These are phyloP conservation scores for Bursaphelenchus okinawaensis DNA, from an alignment of 2,888 invertebrate species.

Conservation along the genomic window DNA sequence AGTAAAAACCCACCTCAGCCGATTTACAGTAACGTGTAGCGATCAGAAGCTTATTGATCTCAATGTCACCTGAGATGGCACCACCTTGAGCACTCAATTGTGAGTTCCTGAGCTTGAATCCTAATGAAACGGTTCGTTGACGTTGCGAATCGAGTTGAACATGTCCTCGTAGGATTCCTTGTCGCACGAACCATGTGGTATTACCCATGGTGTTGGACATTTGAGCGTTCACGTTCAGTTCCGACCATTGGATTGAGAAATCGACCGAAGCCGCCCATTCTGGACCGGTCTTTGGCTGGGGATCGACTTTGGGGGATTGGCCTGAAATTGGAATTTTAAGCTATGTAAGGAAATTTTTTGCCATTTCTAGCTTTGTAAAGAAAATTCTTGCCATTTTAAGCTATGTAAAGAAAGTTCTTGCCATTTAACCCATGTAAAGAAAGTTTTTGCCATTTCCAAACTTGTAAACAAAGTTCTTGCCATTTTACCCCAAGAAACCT, in stretches of 20 bases:
- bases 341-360: background rate
- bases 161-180: constrained; percentile 38
- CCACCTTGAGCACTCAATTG: constrained; percentile 91
- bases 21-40: constrained; percentile 28
- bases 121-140: constrained; percentile 35
- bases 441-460: background rate
- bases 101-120: constrained; percentile 64
- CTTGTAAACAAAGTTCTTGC: too few species aligned
- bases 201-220: constrained; percentile 99
- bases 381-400: background rate
- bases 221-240: constrained; percentile 86
- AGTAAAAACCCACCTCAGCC: constrained; percentile 16
- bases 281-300: background rate
- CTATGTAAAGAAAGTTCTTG: background rate
- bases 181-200: constrained; percentile 67
- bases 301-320: background rate
- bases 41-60: constrained; percentile 75
- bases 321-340: background rate
- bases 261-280: constrained; percentile 30
- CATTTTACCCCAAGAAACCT: background rate
- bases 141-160: constrained; percentile 38
- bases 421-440: background rate
- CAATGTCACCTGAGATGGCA: constrained; percentile 91
- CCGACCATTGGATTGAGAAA: constrained; percentile 76
- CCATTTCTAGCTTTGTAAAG: background rate